Evolutionary conservation across 2,888 invertebrate genomes (phyloP).

Genomic region (Drosophila anceps): DNA sequence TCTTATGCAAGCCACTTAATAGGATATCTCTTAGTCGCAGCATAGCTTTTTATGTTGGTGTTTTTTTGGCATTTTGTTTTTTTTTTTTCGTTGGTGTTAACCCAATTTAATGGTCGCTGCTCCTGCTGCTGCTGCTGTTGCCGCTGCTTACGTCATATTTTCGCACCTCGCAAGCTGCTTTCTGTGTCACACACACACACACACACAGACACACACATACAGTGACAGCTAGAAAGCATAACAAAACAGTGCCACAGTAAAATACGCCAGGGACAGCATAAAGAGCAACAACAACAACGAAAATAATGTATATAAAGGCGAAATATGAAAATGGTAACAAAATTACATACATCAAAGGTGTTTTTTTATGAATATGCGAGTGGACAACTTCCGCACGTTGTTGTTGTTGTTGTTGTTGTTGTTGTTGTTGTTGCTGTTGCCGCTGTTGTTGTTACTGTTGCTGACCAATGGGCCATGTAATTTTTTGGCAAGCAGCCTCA

Average conservation of each 20-base stretch:
- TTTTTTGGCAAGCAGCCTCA: constrained; percentile 77
- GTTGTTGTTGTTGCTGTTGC: constrained; percentile 1
- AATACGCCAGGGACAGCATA: constrained; percentile 58
- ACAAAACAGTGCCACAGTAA: constrained; percentile 35
- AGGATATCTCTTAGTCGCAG: constrained; percentile 27
- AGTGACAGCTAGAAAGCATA: constrained; percentile 24
- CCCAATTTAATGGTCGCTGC: constrained; percentile 70
- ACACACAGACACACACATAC: constrained; percentile 32
- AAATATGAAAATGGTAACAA: constrained; percentile 69
- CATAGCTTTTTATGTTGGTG: not conserved
- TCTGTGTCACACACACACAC: constrained; percentile 69
- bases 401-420: constrained; percentile 34
- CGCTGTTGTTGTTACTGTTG: constrained; percentile 53
- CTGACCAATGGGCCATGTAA: constrained; percentile 79
- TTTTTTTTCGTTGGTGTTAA: constrained; percentile 58
- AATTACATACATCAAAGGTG: constrained; percentile 79
- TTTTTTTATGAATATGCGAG: constrained; percentile 71
- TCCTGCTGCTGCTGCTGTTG: constrained; percentile 38
- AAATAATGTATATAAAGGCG: constrained; percentile 10
- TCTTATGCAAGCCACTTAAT: not conserved
- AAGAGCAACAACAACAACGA: constrained; percentile 26
- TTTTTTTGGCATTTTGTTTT: constrained; percentile 29
- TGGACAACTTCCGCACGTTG: constrained; percentile 34
- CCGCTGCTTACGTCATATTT: constrained; percentile 71
- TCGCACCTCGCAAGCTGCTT: constrained; percentile 73